A percentile compares a stretch with the other conserved stretches of the same genome.
Conservation (phyloP, 1,140 invertebrate genomes). For the Conus betulinus region DNA sequence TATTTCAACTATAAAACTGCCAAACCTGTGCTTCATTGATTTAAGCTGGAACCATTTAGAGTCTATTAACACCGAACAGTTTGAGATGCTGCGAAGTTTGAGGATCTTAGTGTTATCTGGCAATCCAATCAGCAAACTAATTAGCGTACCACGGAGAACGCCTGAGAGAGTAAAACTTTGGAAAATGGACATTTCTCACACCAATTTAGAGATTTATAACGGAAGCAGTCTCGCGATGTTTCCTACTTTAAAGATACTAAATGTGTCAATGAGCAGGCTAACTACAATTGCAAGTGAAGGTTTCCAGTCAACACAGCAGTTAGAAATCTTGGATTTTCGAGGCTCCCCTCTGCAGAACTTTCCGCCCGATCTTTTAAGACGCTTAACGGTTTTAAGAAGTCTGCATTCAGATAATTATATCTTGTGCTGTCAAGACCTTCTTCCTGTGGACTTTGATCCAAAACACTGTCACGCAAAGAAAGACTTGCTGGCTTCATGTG, state of each 20-base stretch:
- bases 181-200: not conserved
- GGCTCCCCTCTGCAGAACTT: constrained; percentile 34
- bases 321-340: constrained; percentile 37
- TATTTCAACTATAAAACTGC: not conserved
- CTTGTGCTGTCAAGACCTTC: constrained; percentile 47
- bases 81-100: not conserved
- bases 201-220: not conserved
- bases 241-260: constrained; percentile 13
- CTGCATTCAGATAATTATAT: constrained; percentile 46
- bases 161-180: not conserved
- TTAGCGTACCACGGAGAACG: no score
- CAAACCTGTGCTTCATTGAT: not conserved
- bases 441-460: not conserved
- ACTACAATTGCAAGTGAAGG: constrained; percentile 4
- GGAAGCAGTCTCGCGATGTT: not conserved
- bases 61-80: not conserved
- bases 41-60: not conserved
- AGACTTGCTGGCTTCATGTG: constrained; percentile 53
- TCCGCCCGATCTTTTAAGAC: constrained; percentile 39
- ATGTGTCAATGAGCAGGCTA: constrained; percentile 29
- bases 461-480: constrained; percentile 43
- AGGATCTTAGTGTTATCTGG: not conserved
- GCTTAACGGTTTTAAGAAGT: constrained; percentile 30
- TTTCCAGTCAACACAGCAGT: not conserved
- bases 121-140: not conserved